Percentiles rank a stretch among this genome's conserved stretches.
phyloP scores from a whole-genome alignment of 2,888 invertebrate species.

The Erpobdella octoculata region DNA sequence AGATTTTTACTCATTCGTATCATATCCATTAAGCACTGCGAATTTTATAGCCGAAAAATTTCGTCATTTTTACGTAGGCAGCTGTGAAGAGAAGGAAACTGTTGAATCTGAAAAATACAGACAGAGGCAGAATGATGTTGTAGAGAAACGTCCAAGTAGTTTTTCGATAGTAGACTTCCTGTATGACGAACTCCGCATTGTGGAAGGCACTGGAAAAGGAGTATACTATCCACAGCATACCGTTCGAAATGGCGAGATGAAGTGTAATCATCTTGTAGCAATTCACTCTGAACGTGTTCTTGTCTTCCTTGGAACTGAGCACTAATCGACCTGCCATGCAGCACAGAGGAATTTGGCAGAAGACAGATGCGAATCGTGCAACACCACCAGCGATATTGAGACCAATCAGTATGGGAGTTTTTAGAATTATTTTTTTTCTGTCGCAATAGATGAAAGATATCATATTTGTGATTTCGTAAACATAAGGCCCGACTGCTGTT shows the following conservation, averaged over 20 bases:
- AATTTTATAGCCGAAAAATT: background rate
- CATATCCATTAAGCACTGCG: too few species aligned
- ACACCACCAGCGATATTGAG: background rate
- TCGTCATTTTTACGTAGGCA: background rate
- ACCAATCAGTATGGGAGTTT: too few species aligned
- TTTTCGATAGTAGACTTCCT: background rate
- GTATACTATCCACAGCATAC: conserved; percentile 12
- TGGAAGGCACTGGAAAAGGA: background rate
- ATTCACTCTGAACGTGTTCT: conserved; percentile 4
- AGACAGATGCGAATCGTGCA: background rate
- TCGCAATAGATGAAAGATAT: background rate
- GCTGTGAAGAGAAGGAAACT: conserved; percentile 10
- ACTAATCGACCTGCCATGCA: background rate
- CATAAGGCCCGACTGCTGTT: conserved; percentile 1
- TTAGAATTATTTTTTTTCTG: background rate
- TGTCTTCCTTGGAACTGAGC: background rate
- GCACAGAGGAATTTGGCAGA: conserved; percentile 4
- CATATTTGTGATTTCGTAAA: background rate
- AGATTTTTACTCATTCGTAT: too few species aligned
- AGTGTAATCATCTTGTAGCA: conserved; percentile 22
- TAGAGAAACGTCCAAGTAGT: background rate
- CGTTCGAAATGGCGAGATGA: conserved; percentile 18
- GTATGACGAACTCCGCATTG: background rate
- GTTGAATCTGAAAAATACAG: conserved; percentile 24
- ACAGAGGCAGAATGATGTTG: conserved; percentile 14